phyloP scores from a whole-genome alignment of 1,140 invertebrate species.

The Nasonia longicornis region DNA sequence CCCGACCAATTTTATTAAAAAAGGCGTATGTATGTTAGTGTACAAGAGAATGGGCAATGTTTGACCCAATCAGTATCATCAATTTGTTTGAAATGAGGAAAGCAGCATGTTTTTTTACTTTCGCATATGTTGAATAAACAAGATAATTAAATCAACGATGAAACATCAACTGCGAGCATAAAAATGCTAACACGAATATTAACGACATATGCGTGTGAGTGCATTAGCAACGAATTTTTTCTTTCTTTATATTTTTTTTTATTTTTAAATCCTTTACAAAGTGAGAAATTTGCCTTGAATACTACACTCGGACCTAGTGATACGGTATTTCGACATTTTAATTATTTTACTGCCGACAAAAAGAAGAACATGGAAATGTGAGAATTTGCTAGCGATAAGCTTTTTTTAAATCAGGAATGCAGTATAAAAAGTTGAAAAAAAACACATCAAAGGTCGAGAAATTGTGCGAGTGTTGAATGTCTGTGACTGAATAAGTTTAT shows the following conservation, averaged over 20 bases:
- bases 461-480: slow-evolving; percentile 22
- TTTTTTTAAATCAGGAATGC: slow-evolving; percentile 15
- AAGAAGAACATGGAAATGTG: neutral
- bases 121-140: slow-evolving; percentile 41
- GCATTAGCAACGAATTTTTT: slow-evolving; percentile 25
- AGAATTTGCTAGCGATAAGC: slow-evolving; percentile 17
- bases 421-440: slow-evolving; percentile 2
- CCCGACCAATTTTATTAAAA: slow-evolving; percentile 45
- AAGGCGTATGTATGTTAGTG: slow-evolving; percentile 16
- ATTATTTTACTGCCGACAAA: slow-evolving; percentile 12
- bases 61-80: slow-evolving; percentile 46
- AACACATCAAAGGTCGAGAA: neutral
- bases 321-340: slow-evolving; percentile 10
- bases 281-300: slow-evolving; percentile 17
- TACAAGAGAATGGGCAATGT: slow-evolving; percentile 18
- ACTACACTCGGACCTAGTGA: slow-evolving; percentile 16
- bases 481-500: slow-evolving; percentile 38
- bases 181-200: neutral
- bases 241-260: slow-evolving; percentile 21
- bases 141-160: slow-evolving; percentile 24
- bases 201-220: neutral
- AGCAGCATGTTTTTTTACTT: slow-evolving; percentile 46
- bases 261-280: slow-evolving; percentile 12
- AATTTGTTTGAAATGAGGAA: slow-evolving; percentile 43
- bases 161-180: neutral